Conservation (phyloP, 2,113 vertebrate genomes). For the Eretmochelys imbricata region DNA sequence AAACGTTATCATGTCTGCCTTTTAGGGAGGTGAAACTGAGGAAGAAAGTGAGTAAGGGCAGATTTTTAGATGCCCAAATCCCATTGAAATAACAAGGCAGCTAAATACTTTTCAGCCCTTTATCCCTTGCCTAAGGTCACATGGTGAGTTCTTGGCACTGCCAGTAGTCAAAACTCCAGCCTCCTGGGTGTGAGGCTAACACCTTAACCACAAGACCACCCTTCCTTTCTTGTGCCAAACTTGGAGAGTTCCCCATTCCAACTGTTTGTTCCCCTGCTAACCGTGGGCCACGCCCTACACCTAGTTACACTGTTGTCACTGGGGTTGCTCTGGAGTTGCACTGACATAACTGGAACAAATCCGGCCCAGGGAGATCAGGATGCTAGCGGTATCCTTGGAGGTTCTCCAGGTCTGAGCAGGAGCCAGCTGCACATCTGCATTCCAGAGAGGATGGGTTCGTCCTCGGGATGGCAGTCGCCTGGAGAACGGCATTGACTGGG, state of each 20-base stretch:
- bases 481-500: conserved; percentile 55
- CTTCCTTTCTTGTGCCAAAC: background rate
- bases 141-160: background rate
- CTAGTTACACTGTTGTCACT: background rate
- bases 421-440: conserved; percentile 58
- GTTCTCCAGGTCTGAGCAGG: background rate
- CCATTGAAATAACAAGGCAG: background rate
- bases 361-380: background rate
- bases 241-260: no score
- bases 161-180: background rate
- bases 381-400: background rate
- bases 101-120: background rate
- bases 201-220: background rate
- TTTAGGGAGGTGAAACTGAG: no score
- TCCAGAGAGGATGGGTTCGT: conserved; percentile 62
- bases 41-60: background rate
- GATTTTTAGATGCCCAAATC: background rate
- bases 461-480: background rate
- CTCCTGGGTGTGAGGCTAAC: background rate
- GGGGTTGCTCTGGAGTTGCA: background rate
- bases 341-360: background rate
- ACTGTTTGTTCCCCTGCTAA: background rate
- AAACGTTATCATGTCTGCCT: background rate
- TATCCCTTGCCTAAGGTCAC: background rate
- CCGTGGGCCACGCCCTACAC: background rate